A percentile compares a stretch with the other conserved stretches of the same genome.
These are phyloP conservation scores for Gobio occitaniae DNA, from an alignment of 2,797 vertebrate species.

Conservation along the genomic window DNA sequence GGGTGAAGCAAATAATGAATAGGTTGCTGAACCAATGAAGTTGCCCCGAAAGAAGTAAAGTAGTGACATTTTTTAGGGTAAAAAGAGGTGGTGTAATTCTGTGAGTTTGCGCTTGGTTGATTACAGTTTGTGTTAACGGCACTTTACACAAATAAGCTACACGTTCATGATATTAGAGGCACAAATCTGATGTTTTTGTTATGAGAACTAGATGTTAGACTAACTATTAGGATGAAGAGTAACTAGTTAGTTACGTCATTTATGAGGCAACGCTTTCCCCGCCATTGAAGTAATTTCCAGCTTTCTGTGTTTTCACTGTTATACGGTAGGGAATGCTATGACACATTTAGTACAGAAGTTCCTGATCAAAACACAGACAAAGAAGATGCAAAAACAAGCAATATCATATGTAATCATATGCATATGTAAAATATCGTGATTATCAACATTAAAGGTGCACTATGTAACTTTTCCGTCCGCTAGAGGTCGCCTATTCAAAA, in stretches of 20 bases:
- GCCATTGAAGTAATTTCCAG: no score
- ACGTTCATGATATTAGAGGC: not conserved
- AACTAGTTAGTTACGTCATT: not conserved
- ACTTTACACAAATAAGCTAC: slow-evolving; percentile 15
- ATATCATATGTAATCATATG: no score
- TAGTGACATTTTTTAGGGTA: slow-evolving; percentile 35
- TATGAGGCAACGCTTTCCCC: no score
- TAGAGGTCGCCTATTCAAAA: no score
- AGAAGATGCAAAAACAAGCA: no score
- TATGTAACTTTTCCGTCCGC: no score
- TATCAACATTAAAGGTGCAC: no score
- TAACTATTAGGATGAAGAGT: not conserved
- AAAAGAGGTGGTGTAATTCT: not conserved
- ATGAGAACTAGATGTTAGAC: not conserved
- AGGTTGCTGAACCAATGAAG: slow-evolving; percentile 60
- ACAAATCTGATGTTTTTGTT: not conserved
- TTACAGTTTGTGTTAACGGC: not conserved
- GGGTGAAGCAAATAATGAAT: slow-evolving; percentile 63
- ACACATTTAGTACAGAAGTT: no score
- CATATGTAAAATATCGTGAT: no score
- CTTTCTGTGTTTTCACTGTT: no score
- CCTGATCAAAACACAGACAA: no score
- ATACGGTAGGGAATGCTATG: no score
- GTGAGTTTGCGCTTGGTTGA: slow-evolving; percentile 18
- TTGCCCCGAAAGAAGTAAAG: slow-evolving; percentile 44